These are phyloP conservation scores for Octomys mimax DNA, from an alignment of 2,797 vertebrate genomes.

Conservation along the genomic window DNA sequence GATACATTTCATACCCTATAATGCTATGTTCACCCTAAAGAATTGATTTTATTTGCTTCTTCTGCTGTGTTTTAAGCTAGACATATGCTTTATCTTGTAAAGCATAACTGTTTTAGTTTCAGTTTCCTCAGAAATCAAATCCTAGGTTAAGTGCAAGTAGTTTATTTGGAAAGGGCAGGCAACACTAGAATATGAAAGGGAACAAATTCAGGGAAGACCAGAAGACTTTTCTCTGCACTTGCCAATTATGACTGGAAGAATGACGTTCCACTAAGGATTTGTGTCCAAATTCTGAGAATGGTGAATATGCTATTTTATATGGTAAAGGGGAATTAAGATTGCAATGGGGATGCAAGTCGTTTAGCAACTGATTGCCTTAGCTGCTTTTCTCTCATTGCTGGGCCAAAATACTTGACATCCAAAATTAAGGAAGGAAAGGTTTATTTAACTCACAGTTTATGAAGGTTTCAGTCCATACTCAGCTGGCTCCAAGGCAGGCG, in stretches of 20 bases:
- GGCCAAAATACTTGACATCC: too few relatives aligned
- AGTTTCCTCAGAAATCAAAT: neutral
- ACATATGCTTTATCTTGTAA: neutral
- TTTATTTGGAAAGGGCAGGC: neutral
- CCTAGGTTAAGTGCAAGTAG: neutral
- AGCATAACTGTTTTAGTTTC: neutral
- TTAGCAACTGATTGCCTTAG: neutral
- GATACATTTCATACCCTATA: neutral
- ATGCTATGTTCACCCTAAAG: neutral
- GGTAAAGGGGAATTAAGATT: neutral
- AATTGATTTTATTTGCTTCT: neutral
- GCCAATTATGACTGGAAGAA: neutral
- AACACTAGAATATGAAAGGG: neutral
- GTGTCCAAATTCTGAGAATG: neutral
- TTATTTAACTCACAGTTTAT: too few relatives aligned
- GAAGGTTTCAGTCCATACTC: too few relatives aligned
- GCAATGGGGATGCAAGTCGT: neutral
- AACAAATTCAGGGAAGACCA: neutral
- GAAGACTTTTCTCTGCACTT: neutral
- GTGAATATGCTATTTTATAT: neutral
- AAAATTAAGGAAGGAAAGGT: too few relatives aligned
- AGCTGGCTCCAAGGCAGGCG: too few relatives aligned
- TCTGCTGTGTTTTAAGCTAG: constrained; percentile 14
- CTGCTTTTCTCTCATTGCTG: too few relatives aligned
- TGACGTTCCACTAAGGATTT: neutral